Evolutionary conservation across 2,888 invertebrate species (phyloP), one percentile per base, ranked within the genome.

Genomic region (Eupithecia subumbrata): DNA sequence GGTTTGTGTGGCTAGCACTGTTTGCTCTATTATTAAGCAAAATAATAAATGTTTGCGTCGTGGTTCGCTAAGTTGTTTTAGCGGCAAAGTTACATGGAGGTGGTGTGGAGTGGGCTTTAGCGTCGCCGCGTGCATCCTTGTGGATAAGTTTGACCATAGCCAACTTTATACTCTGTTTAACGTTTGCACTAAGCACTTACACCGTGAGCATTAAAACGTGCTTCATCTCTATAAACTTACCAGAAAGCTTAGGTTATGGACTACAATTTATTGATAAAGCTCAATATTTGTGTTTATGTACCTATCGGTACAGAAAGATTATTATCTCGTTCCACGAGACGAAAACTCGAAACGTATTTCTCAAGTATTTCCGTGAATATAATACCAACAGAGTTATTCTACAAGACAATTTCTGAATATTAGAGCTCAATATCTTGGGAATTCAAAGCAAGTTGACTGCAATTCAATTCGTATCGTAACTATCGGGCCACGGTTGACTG

Each of bases 101-200:
- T 86, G 87, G 87, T 90, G 89, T 90, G 86, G 87, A 91, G 89
- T 91, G 89, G 86, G 86, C 85, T 90, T 91, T 90, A 91, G 87
- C 89, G 87, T 89, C 89, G 86, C 86, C 86, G 83, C 87, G 89
- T 91, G 92, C 90, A 91, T 90, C 86, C 88, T 89, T 88, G 87
- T 82, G 84, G 84, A 81, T 84, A 92, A 92, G 85, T 92, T 92
- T 86, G 87, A 88, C 91, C 90, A 88, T 89, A 86, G 82, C 83
- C 80, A 92, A 91, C 91, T 92, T 91, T 86, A 85, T 88, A 89
- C 90, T 91, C 82, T 80, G 84, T 85, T 89, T 90, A 89, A 88
- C 87, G 84, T 83, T 80, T 77, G 78, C 79, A 78, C 75, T 81
- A 78, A 80, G 76, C 74, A 76, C 76, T 74, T 79, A 84, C 84